Evolutionary conservation across 1,140 invertebrate genomes (phyloP).

Genomic region (Ceratoteleas bidentatus): DNA sequence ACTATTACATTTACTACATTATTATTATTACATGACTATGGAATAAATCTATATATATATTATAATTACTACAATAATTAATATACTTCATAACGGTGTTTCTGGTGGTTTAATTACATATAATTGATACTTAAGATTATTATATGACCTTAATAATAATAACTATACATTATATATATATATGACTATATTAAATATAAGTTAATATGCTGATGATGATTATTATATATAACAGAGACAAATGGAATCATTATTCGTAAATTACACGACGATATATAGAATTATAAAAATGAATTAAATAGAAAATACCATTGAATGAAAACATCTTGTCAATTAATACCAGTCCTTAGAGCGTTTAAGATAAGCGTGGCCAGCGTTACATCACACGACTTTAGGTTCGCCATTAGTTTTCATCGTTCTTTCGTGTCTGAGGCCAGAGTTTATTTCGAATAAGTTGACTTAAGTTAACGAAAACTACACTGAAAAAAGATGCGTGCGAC

Average conservation of each 20-base stretch:
- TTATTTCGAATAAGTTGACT: no score
- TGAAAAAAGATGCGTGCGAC: no score
- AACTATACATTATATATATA: constrained; percentile 72
- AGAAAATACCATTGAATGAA: constrained; percentile 74
- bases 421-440: no score
- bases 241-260: constrained; percentile 77
- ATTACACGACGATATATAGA: constrained; percentile 75
- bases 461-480: no score
- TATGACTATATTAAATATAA: constrained; percentile 74
- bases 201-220: constrained; percentile 76
- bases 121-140: constrained; percentile 79
- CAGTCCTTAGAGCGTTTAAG: constrained; percentile 57
- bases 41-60: constrained; percentile 61
- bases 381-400: no score
- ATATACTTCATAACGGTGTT: constrained; percentile 77
- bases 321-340: constrained; percentile 67
- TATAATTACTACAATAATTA: constrained; percentile 69
- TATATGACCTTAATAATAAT: constrained; percentile 69
- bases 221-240: constrained; percentile 72
- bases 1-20: constrained; percentile 68
- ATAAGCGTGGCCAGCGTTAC: no score
- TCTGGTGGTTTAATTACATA: constrained; percentile 76
- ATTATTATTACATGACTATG: constrained; percentile 51
- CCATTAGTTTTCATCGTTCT: no score
- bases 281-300: constrained; percentile 77